phyloP scores from a whole-genome alignment of 1,140 invertebrate species.

The Drosophila melanica region DNA sequence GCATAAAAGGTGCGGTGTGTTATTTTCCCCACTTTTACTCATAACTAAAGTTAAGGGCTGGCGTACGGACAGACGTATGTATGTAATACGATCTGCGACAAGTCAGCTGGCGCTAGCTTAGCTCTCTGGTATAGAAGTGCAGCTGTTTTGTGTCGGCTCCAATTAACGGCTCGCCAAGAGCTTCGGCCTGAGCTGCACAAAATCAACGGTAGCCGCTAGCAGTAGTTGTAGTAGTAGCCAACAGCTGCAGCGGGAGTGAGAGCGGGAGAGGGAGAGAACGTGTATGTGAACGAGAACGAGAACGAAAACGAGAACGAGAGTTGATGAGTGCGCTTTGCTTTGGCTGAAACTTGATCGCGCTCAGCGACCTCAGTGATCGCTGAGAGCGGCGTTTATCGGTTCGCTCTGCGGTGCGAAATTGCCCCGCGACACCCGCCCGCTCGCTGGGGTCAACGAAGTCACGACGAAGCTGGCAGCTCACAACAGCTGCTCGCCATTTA shows the following conservation, averaged over 20 bases:
- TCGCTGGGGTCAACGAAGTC: slow-evolving; percentile 16
- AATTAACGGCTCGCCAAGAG: slow-evolving; percentile 64
- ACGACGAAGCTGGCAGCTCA: slow-evolving; percentile 37
- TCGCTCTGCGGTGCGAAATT: slow-evolving; percentile 1
- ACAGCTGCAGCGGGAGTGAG: slow-evolving; percentile 23
- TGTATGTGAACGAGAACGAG: slow-evolving; percentile 17
- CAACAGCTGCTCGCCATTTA: slow-evolving; percentile 80
- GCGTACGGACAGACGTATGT: slow-evolving; percentile 18
- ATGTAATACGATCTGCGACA: slow-evolving; percentile 65
- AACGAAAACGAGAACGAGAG: background rate
- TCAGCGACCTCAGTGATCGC: slow-evolving; percentile 21
- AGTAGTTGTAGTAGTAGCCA: background rate
- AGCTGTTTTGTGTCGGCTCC: slow-evolving; percentile 72
- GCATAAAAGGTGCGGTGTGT: slow-evolving; percentile 16
- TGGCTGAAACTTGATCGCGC: slow-evolving; percentile 66
- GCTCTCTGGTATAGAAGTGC: slow-evolving; percentile 35
- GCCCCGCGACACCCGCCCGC: background rate
- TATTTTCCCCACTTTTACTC: background rate
- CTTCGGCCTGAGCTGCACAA: slow-evolving; percentile 39
- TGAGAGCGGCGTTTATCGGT: slow-evolving; percentile 23
- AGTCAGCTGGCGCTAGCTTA: slow-evolving; percentile 74
- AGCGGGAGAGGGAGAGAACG: slow-evolving; percentile 21
- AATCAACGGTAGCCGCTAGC: slow-evolving; percentile 17
- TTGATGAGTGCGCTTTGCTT: slow-evolving; percentile 30
- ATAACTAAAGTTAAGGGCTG: slow-evolving; percentile 16